These are phyloP conservation scores for Magallana nippona DNA, from an alignment of 2,888 invertebrate species.

Conservation along the genomic window DNA sequence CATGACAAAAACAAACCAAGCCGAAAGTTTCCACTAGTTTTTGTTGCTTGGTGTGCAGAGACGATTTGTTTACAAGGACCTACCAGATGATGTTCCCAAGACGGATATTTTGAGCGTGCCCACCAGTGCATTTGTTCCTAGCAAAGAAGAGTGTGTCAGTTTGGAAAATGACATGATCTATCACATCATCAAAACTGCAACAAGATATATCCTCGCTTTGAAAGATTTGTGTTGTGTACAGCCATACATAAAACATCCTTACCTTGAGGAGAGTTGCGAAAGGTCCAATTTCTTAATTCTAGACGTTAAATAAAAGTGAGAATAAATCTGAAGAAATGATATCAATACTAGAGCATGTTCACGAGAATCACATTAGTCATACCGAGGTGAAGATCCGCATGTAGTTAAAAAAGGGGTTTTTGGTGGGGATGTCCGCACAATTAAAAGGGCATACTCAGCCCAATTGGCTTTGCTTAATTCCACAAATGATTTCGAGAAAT, in stretches of 20 bases:
- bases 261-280: background rate
- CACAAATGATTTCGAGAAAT: constrained; percentile 38
- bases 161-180: constrained; percentile 33
- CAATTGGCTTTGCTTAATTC: constrained; percentile 48
- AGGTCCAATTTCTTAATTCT: constrained; percentile 20
- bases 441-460: constrained; percentile 44
- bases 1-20: background rate
- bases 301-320: constrained; percentile 26
- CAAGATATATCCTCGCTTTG: background rate
- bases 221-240: background rate
- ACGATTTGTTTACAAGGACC: background rate
- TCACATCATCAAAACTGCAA: background rate
- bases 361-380: constrained; percentile 6
- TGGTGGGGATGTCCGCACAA: constrained; percentile 38
- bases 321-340: constrained; percentile 37
- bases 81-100: constrained; percentile 35
- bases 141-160: constrained; percentile 3
- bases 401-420: constrained; percentile 15
- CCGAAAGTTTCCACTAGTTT: constrained; percentile 37
- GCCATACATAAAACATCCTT: background rate
- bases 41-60: constrained; percentile 18
- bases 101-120: background rate
- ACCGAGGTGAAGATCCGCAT: background rate
- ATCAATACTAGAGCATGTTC: constrained; percentile 26
- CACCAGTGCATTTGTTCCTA: constrained; percentile 34